Percentiles rank a stretch among this genome's conserved stretches.
phyloP scores from a whole-genome alignment of 2,113 vertebrate species.

The Sapayoa aenigma region DNA sequence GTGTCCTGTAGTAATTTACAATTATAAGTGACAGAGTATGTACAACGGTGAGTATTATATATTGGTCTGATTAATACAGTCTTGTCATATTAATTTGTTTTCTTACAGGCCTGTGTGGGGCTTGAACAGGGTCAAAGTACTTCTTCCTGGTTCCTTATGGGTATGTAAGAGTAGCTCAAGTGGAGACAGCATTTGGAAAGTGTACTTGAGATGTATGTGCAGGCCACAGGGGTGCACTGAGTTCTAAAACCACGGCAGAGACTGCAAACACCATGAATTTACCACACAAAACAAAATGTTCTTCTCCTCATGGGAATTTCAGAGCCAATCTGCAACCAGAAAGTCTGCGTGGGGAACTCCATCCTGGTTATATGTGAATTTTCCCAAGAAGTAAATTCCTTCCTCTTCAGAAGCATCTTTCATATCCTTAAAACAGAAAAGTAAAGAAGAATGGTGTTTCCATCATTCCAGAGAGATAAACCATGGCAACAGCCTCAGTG shows the following conservation, averaged over 20 bases:
- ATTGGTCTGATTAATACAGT: neutral
- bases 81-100: neutral
- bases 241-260: neutral
- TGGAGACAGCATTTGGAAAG: neutral
- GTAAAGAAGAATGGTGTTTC: neutral
- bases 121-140: neutral
- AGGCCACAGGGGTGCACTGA: neutral
- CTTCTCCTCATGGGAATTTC: neutral
- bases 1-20: neutral
- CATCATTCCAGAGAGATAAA: neutral
- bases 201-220: fast-evolving
- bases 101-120: neutral
- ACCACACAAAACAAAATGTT: neutral
- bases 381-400: neutral
- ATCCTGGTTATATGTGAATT: neutral
- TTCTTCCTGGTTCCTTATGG: neutral
- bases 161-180: neutral
- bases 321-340: neutral
- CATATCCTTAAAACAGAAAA: neutral
- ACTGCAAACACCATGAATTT: neutral
- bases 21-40: neutral
- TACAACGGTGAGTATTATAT: neutral
- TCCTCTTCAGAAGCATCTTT: neutral
- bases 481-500: neutral
- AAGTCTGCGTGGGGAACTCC: neutral